Conservation (phyloP, 2,113 vertebrate species). For the Hydropotes inermis region DNA sequence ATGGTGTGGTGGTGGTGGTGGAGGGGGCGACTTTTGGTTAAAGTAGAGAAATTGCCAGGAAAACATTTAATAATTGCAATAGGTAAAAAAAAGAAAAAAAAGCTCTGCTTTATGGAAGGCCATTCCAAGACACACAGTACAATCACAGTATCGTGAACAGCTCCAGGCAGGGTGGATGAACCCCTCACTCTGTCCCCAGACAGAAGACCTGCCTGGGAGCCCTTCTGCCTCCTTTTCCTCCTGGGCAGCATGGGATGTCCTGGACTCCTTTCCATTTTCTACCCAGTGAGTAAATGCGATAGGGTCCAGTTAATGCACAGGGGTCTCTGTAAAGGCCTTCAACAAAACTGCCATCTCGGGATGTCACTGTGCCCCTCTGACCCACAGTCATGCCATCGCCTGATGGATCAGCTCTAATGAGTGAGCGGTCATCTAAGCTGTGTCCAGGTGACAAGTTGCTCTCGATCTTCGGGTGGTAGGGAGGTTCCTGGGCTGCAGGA, state of each 20-base stretch:
- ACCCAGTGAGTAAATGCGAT: not conserved
- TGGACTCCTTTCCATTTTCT: not conserved
- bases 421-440: not conserved
- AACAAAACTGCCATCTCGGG: not conserved
- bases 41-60: not conserved
- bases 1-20: not conserved
- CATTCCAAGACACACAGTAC: not conserved
- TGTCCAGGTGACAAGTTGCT: not conserved
- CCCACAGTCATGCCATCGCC: not conserved
- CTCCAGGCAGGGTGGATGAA: not conserved
- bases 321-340: not conserved
- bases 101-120: rapidly evolving
- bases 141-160: not conserved
- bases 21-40: not conserved
- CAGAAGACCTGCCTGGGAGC: rapidly evolving
- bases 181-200: not conserved
- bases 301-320: no score
- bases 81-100: not conserved
- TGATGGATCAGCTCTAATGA: not conserved
- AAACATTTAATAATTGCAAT: not conserved
- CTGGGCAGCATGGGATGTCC: not conserved
- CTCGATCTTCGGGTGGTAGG: not conserved
- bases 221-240: not conserved
- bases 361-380: not conserved
- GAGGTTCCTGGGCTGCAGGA: not conserved